Conservation (phyloP, 2,888 invertebrate species). For the Galeruca laticollis region DNA sequence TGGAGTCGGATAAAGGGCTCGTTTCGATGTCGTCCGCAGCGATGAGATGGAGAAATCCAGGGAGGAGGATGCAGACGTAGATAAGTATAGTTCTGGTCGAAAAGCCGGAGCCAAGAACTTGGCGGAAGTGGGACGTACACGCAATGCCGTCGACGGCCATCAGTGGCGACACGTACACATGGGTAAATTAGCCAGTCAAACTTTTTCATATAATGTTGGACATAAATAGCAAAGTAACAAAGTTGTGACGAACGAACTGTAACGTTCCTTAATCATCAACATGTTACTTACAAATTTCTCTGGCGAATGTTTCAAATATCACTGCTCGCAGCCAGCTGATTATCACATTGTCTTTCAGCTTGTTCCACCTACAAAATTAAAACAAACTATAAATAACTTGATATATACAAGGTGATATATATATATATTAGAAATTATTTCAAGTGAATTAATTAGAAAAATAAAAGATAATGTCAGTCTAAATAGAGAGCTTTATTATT, state of each 20-base stretch:
- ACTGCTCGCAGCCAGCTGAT: slow-evolving; percentile 22
- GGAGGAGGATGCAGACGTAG: slow-evolving; percentile 46
- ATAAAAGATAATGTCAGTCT: no score
- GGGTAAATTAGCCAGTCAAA: slow-evolving; percentile 37
- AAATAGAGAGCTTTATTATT: no score
- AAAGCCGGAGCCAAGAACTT: slow-evolving; percentile 48
- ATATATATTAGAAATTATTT: neutral
- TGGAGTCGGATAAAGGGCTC: slow-evolving; percentile 17
- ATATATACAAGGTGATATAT: slow-evolving; percentile 4
- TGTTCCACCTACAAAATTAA: slow-evolving; percentile 34
- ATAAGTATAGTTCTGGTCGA: slow-evolving; percentile 47
- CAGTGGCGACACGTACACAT: slow-evolving; percentile 53
- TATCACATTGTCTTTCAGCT: slow-evolving; percentile 39
- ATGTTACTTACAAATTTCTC: slow-evolving; percentile 39
- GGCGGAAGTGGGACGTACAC: slow-evolving; percentile 57
- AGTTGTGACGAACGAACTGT: slow-evolving; percentile 26
- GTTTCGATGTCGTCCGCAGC: slow-evolving; percentile 25
- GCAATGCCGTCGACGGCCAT: slow-evolving; percentile 59
- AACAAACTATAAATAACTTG: slow-evolving; percentile 31
- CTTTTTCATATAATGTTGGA: slow-evolving; percentile 34
- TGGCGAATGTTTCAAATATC: slow-evolving; percentile 25
- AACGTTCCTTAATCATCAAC: slow-evolving; percentile 36
- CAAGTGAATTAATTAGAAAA: no score
- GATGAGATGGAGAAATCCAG: slow-evolving; percentile 35
- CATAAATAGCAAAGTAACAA: slow-evolving; percentile 35